Evolutionary conservation across 2,888 invertebrate species (phyloP).

Genomic region (Euplagia quadripunctaria): DNA sequence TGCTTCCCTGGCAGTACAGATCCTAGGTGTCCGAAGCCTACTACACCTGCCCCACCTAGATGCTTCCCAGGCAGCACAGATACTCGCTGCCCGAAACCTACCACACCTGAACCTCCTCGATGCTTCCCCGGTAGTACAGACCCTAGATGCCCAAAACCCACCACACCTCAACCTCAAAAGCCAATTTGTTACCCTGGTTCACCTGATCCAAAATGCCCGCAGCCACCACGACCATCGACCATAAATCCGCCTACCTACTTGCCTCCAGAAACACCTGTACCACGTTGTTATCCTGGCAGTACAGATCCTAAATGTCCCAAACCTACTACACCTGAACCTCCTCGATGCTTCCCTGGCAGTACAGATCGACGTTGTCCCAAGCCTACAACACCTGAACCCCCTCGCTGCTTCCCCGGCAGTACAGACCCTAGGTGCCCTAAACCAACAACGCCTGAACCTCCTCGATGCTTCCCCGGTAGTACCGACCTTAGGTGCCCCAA

Average conservation of each 20-base stretch:
- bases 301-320: conserved; percentile 19
- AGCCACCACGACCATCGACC: conserved; percentile 37
- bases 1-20: conserved; percentile 59
- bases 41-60: conserved; percentile 43
- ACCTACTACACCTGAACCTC: conserved; percentile 54
- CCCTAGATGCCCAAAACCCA: conserved; percentile 62
- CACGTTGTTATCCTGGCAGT: background rate
- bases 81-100: conserved; percentile 55
- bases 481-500: conserved; percentile 60
- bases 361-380: conserved; percentile 67
- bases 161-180: conserved; percentile 35
- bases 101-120: conserved; percentile 57
- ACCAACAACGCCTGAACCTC: conserved; percentile 51
- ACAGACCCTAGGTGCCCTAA: conserved; percentile 62
- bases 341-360: conserved; percentile 64
- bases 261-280: conserved; percentile 49
- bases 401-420: conserved; percentile 65
- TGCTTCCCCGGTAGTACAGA: conserved; percentile 61
- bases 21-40: conserved; percentile 55
- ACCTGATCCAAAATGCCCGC: conserved; percentile 52
- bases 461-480: conserved; percentile 62
- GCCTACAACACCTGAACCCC: conserved; percentile 50
- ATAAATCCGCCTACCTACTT: conserved; percentile 36
- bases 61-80: conserved; percentile 56
- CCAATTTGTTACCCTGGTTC: conserved; percentile 60